Evolutionary conservation across 2,888 invertebrate genomes (phyloP).

Genomic region (Euclidia mi): DNA sequence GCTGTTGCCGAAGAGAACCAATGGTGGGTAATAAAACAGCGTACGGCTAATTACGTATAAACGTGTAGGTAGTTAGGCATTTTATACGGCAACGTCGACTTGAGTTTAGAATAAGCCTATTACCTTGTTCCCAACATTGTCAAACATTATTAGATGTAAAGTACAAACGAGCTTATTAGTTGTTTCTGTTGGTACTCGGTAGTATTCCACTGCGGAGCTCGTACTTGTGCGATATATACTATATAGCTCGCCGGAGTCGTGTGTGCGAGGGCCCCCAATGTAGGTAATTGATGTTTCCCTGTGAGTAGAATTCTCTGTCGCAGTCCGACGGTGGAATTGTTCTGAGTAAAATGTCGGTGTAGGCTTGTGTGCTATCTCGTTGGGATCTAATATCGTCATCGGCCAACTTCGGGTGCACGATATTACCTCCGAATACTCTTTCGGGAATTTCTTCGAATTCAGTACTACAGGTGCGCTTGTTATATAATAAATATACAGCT

Average conservation of each 20-base stretch:
- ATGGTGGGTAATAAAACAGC: too few relatives aligned
- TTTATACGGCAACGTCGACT: constrained; percentile 29
- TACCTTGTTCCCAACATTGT: constrained; percentile 34
- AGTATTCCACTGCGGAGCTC: constrained; percentile 6
- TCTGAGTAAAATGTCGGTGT: constrained; percentile 1
- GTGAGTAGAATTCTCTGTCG: constrained; percentile 8
- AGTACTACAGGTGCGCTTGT: constrained; percentile 1
- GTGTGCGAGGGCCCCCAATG: background rate
- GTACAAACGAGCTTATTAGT: constrained; percentile 23
- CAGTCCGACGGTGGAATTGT: background rate
- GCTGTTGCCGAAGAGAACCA: too few relatives aligned
- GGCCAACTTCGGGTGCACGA: constrained; percentile 9
- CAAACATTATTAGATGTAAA: constrained; percentile 20
- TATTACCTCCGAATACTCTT: constrained; percentile 13
- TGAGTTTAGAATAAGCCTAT: constrained; percentile 30
- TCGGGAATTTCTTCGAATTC: constrained; percentile 5
- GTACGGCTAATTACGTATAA: too few relatives aligned
- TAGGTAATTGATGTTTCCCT: constrained; percentile 11
- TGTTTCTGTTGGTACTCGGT: constrained; percentile 12
- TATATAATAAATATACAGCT: constrained; percentile 8
- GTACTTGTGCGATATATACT: background rate
- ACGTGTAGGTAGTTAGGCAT: constrained; percentile 40
- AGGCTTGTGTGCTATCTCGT: constrained; percentile 2
- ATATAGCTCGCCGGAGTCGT: background rate
- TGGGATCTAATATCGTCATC: constrained; percentile 15